phyloP scores from a whole-genome alignment of 1,140 invertebrate species.

The Pectinophora gossypiella region DNA sequence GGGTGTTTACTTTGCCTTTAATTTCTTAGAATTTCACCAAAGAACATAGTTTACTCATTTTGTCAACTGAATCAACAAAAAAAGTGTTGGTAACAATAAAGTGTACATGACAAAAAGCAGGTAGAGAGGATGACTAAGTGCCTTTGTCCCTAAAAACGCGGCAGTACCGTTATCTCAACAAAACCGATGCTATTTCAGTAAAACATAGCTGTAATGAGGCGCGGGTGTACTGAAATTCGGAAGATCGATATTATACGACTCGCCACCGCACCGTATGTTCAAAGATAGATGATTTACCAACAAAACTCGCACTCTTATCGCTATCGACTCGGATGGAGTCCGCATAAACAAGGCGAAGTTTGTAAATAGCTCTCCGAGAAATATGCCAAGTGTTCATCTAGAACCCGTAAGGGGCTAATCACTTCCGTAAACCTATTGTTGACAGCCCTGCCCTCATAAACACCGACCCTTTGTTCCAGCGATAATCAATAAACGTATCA shows the following conservation, averaged over 20 bases:
- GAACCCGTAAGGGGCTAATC: slow-evolving; percentile 21
- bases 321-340: not conserved
- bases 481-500: slow-evolving; percentile 61
- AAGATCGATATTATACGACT: slow-evolving; percentile 56
- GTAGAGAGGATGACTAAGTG: slow-evolving; percentile 59
- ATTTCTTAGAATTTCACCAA: no score
- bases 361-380: slow-evolving; percentile 17
- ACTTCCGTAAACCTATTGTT: slow-evolving; percentile 70
- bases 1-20: no score
- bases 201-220: slow-evolving; percentile 43
- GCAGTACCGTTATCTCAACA: slow-evolving; percentile 65
- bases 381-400: slow-evolving; percentile 11
- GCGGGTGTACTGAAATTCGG: slow-evolving; percentile 30
- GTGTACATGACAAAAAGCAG: slow-evolving; percentile 51
- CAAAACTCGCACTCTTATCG: not conserved
- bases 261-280: slow-evolving; percentile 38
- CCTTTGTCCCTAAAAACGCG: slow-evolving; percentile 65
- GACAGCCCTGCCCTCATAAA: slow-evolving; percentile 73
- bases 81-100: slow-evolving; percentile 17
- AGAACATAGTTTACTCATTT: no score
- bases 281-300: slow-evolving; percentile 25
- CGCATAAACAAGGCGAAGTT: slow-evolving; percentile 8
- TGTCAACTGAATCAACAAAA: slow-evolving; percentile 15
- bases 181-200: slow-evolving; percentile 50
- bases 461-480: slow-evolving; percentile 68